Percentiles rank a stretch among this genome's conserved stretches.
Conservation (phyloP, 2,797 vertebrate genomes). For the Falco rusticolus region DNA sequence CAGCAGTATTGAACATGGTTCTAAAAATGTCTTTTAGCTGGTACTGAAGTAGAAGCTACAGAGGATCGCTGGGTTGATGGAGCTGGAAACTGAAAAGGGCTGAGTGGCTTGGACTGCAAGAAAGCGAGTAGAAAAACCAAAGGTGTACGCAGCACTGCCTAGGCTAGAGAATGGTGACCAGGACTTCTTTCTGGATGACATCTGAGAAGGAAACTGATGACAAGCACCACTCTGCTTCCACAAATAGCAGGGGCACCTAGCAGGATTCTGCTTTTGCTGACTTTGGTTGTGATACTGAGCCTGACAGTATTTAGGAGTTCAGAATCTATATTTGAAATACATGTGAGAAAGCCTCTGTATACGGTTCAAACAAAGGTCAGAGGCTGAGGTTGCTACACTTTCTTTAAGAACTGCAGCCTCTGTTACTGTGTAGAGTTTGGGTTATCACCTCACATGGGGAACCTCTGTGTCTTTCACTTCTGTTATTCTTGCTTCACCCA, state of each 20-base stretch:
- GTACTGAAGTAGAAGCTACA: neutral
- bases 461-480: neutral
- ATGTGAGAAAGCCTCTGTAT: neutral
- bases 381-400: neutral
- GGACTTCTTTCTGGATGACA: neutral
- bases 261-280: neutral
- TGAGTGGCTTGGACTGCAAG: neutral
- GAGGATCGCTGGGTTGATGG: neutral
- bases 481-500: neutral
- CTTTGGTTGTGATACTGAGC: neutral
- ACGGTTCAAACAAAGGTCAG: neutral
- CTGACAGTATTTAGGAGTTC: neutral
- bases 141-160: neutral
- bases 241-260: neutral
- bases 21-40: neutral
- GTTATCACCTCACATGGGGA: neutral
- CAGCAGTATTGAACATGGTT: neutral
- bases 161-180: neutral
- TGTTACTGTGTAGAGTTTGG: neutral
- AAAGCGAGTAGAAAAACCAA: neutral
- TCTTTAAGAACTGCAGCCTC: neutral
- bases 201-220: neutral
- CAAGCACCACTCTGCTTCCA: neutral
- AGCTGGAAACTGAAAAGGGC: neutral
- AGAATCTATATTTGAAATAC: neutral